Evolutionary conservation across 2,113 vertebrate genomes (phyloP).

Genomic region (Urocitellus parryii): DNA sequence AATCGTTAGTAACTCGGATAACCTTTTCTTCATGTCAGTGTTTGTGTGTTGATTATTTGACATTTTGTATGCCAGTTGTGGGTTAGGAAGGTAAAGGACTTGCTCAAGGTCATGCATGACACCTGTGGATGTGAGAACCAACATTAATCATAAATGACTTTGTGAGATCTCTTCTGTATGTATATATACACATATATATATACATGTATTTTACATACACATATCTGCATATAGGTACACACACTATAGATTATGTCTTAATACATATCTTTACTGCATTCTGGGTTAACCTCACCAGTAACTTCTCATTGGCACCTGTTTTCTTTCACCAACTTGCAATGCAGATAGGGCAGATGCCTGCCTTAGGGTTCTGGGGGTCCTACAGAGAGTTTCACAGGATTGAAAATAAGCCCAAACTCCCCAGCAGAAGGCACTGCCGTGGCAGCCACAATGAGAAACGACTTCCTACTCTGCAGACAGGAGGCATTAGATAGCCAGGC

Average conservation of each 20-base stretch:
- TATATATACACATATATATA: neutral
- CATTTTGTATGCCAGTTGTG: neutral
- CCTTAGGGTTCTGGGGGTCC: neutral
- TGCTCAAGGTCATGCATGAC: neutral
- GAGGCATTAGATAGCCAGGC: neutral
- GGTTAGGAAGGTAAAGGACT: neutral
- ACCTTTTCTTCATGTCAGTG: neutral
- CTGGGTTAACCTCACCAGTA: neutral
- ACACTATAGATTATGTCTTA: neutral
- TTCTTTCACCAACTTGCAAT: neutral
- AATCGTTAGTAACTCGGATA: neutral
- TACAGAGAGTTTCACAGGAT: neutral
- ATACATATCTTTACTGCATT: neutral
- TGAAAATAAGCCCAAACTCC: neutral
- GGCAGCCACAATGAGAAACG: neutral
- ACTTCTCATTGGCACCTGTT: neutral
- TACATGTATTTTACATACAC: too few species aligned
- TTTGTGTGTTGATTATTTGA: neutral
- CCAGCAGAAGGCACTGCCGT: neutral
- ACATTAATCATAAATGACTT: neutral
- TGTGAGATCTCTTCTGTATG: neutral
- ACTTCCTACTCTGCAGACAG: neutral
- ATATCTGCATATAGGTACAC: too few species aligned
- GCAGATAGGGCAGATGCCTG: neutral
- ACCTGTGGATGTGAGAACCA: neutral